Percentiles rank a stretch among this genome's conserved stretches.
Conservation (phyloP, 2,113 vertebrate genomes). For the Triplophysa dalaica region DNA sequence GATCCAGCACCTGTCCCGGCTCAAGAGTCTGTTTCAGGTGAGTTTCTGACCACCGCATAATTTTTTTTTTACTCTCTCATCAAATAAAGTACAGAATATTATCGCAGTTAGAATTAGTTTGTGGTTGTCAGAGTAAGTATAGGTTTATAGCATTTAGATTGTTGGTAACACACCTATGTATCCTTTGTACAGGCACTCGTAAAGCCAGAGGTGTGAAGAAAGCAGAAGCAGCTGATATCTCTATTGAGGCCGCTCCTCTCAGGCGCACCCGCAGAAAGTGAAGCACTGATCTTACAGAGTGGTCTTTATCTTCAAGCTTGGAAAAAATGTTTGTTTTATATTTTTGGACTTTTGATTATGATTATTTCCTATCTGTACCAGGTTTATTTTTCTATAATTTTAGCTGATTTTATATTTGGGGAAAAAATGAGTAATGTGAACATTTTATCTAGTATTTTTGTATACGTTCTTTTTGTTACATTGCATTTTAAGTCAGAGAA, state of each 20-base stretch:
- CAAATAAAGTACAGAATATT: too few species aligned
- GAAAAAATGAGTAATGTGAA: not conserved
- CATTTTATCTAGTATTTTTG: not conserved
- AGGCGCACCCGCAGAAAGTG: conserved; percentile 54
- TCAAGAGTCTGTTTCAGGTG: not conserved
- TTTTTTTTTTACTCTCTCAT: not conserved
- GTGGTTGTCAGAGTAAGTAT: too few species aligned
- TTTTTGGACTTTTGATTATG: conserved; percentile 9
- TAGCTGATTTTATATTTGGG: conserved; percentile 15
- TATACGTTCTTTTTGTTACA: not conserved
- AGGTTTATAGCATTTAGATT: not conserved
- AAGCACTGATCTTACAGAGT: conserved; percentile 47
- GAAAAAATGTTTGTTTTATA: conserved; percentile 6
- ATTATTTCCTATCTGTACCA: not conserved
- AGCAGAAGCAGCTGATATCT: not conserved
- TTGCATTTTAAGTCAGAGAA: not conserved
- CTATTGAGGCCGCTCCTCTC: conserved; percentile 35
- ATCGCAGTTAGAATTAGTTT: too few species aligned
- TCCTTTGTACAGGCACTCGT: conserved; percentile 23
- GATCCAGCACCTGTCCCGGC: conserved; percentile 4
- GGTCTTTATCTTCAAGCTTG: conserved; percentile 38
- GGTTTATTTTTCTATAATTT: not conserved
- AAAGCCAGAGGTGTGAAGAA: conserved; percentile 40
- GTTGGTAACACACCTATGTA: not conserved
- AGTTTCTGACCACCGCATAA: not conserved